Base-by-base conservation (phyloP, 2,797 vertebrate genomes). In the Pantherophis vulpinus region DNA sequence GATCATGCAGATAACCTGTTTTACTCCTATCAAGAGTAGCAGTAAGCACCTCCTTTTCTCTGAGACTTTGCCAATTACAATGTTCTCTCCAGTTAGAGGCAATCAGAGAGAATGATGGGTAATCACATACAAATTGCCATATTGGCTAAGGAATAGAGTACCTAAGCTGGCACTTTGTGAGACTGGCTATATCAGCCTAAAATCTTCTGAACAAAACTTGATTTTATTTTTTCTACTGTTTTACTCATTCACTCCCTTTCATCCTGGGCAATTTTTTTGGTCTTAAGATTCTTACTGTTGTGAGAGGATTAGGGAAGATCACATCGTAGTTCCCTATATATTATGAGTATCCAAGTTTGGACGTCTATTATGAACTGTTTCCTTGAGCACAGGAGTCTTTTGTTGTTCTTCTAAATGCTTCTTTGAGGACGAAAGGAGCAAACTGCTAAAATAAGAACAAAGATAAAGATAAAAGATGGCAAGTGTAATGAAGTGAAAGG, bases 101-200 rank as follows among this genome's bases (percentile, higher is more conserved):
- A 91, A 93, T 93, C 90, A 83, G 29, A 56, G 92, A 86, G 91
- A 93, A 91, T 59, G 92, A 92, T 89, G 90, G 90, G 87, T 89
- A 91, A 93, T 86, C 18, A 74, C 87, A 89, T 89, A 90, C 91
- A 93, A 92, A 94, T 86, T 89, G 91, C 91, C 70, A 91, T 89
- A 32, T 91, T 92, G 86, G 89, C 70, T 59, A 66, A 70, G 70
- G 70, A 91, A 51, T n/a, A 6, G 70, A 93, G 29, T 59, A 87
- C 70, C 63, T 88, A 61, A 86, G 86, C 54, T 51, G 70, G 23
- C 37, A 42, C 54, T 70, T 74, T 70, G 16, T 90, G 47, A 55
- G 10, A 74, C 27, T 23, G 91, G 86, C 70, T 56, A 11, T 60
- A 58, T 83, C 37, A 47, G 74, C 37, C 37, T 47, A 47, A 83